Evolutionary conservation across 2,888 invertebrate species (phyloP).

Genomic region (Dryobotodes eremita): DNA sequence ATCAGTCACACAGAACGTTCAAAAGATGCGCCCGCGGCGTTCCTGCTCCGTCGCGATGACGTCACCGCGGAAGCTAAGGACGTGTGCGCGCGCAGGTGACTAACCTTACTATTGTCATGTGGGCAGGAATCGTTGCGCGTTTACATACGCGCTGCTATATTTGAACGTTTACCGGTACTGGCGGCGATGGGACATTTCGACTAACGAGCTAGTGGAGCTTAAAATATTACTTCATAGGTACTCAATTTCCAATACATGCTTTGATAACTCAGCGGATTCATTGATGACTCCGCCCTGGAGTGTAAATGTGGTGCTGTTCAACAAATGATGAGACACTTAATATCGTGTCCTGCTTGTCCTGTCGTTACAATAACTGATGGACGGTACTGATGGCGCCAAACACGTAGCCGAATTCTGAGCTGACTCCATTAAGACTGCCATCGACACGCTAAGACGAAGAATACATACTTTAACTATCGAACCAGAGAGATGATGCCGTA

Average conservation of each 20-base stretch:
- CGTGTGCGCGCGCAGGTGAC: slow-evolving; percentile 81
- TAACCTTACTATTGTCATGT: slow-evolving; percentile 80
- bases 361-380: no score
- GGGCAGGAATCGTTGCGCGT: slow-evolving; percentile 63
- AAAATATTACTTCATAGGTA: slow-evolving; percentile 17
- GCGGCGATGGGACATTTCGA: slow-evolving; percentile 35
- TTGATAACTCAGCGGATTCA: neutral
- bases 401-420: no score
- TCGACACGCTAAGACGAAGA: no score
- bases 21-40: slow-evolving; percentile 67
- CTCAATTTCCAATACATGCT: neutral
- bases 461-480: neutral
- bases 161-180: slow-evolving; percentile 64
- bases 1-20: slow-evolving; percentile 51
- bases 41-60: slow-evolving; percentile 72
- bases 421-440: no score
- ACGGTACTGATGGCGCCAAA: no score
- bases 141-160: slow-evolving; percentile 64
- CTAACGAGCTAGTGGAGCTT: slow-evolving; percentile 19
- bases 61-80: slow-evolving; percentile 87
- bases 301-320: no score
- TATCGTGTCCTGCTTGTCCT: no score
- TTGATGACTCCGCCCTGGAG: no score
- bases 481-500: no score
- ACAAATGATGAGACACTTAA: no score